Evolutionary conservation across 92 coral and sea anemone species (phyloP).

Genomic region (Epizoanthus rinbou): DNA sequence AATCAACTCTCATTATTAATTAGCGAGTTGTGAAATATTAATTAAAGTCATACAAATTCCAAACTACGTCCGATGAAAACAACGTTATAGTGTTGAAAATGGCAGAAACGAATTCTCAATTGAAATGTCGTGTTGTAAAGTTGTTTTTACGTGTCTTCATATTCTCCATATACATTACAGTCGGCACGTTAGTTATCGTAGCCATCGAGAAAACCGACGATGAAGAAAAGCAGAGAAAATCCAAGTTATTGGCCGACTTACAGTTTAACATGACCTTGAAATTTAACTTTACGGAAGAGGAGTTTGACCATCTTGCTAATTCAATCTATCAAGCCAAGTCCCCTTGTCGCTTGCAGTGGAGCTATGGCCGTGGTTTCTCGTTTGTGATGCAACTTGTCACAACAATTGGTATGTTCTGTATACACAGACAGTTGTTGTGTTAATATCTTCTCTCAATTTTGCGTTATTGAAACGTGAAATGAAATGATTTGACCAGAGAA

Average conservation of each 20-base stretch:
- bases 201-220: conserved; percentile 20
- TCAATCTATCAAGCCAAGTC: conserved; percentile 10
- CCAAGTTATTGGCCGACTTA: not conserved
- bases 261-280: conserved; percentile 5
- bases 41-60: too few species aligned
- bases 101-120: not conserved
- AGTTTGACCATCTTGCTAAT: conserved; percentile 11
- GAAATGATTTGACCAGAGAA: too few species aligned
- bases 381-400: conserved; percentile 25
- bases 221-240: not conserved
- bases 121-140: not conserved
- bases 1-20: too few species aligned
- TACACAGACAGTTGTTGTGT: too few species aligned
- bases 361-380: conserved; percentile 9
- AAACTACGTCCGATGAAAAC: too few species aligned
- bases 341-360: conserved; percentile 9
- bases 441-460: too few species aligned
- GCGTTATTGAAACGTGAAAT: too few species aligned
- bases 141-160: not conserved
- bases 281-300: not conserved
- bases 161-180: not conserved
- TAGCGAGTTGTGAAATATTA: too few species aligned
- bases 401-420: conserved; percentile 1
- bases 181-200: conserved; percentile 23
- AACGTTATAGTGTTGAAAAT: not conserved